These are phyloP conservation scores for Microtus montanus DNA, from an alignment of 2,113 vertebrate genomes.

Conservation along the genomic window DNA sequence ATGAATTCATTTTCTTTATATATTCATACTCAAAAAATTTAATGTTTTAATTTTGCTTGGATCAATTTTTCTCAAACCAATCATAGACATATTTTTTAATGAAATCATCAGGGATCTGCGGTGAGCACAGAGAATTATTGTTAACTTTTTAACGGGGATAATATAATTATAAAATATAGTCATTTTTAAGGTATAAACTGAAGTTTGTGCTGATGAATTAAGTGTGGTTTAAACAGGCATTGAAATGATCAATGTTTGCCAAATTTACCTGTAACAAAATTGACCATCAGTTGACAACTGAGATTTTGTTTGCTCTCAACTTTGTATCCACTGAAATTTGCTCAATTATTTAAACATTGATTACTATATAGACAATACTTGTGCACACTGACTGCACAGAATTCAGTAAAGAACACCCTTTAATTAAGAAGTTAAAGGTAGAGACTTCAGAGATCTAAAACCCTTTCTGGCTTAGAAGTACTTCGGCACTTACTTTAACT, in stretches of 20 bases:
- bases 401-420: background rate
- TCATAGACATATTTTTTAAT: background rate
- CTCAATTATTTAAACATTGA: background rate
- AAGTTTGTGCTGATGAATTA: background rate
- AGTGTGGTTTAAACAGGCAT: background rate
- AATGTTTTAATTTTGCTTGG: background rate
- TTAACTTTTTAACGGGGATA: background rate
- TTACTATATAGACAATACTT: constrained; percentile 1
- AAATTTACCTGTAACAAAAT: background rate
- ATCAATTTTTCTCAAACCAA: background rate
- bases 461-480: background rate
- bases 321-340: background rate
- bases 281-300: background rate
- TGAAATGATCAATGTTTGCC: background rate
- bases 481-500: background rate
- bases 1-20: background rate
- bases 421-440: constrained; percentile 37
- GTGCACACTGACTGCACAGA: background rate
- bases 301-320: background rate
- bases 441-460: background rate
- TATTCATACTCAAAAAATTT: background rate
- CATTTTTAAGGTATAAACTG: background rate
- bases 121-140: background rate
- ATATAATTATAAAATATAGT: background rate
- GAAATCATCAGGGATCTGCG: background rate